Percentiles rank a stretch among this genome's conserved stretches.
Conservation (phyloP, 1,140 invertebrate species). For the Hyposmocoma kahamanoa region DNA sequence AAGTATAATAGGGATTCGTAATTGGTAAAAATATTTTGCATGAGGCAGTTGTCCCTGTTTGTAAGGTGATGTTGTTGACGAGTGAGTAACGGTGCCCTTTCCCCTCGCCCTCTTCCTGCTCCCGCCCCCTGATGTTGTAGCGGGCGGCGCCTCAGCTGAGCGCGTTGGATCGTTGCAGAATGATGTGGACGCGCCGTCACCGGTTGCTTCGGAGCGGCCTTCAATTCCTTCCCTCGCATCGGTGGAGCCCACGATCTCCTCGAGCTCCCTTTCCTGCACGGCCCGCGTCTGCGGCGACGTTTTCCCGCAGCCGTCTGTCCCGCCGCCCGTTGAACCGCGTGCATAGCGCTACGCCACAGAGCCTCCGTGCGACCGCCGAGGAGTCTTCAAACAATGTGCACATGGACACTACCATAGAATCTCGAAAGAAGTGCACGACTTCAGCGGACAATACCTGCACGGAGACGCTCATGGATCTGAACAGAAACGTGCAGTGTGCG, state of each 20-base stretch:
- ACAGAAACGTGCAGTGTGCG: neutral
- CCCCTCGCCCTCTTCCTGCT: slow-evolving; percentile 14
- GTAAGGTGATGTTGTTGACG: slow-evolving; percentile 25
- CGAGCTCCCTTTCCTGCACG: slow-evolving; percentile 4
- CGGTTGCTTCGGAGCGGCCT: slow-evolving; percentile 34
- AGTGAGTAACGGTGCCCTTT: slow-evolving; percentile 54
- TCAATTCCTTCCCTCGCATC: slow-evolving; percentile 13
- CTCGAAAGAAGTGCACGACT: neutral
- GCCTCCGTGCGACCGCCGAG: slow-evolving; percentile 9
- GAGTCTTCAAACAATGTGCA: neutral
- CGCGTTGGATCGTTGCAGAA: slow-evolving; percentile 67
- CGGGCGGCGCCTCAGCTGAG: slow-evolving; percentile 56
- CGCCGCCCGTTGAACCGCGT: slow-evolving; percentile 24
- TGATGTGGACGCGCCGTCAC: slow-evolving; percentile 64
- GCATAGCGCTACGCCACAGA: slow-evolving; percentile 20
- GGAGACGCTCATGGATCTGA: neutral
- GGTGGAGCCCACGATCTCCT: slow-evolving; percentile 6
- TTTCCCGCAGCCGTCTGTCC: slow-evolving; percentile 14
- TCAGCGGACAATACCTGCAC: neutral
- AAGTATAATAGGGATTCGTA: too few species aligned
- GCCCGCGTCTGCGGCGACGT: slow-evolving; percentile 17
- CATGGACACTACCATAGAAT: slow-evolving; percentile 2
- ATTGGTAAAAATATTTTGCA: too few species aligned
- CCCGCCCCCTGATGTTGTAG: slow-evolving; percentile 41
- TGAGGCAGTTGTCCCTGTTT: slow-evolving; percentile 19